Evolutionary conservation across 1,140 invertebrate genomes (phyloP).

Genomic region (Pseudomyrmex sp.): DNA sequence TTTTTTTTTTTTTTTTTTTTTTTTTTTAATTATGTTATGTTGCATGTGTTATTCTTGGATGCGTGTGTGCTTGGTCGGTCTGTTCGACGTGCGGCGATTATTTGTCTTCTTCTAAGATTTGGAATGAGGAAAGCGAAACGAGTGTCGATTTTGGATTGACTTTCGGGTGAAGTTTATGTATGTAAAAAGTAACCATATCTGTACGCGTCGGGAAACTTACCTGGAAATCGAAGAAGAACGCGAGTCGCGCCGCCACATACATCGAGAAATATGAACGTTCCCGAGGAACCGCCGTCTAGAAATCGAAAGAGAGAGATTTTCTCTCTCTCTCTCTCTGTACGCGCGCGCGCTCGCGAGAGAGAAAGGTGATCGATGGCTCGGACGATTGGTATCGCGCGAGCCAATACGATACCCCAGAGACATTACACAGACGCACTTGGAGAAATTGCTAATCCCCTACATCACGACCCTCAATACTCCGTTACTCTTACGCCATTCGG

Average conservation of each 20-base stretch:
- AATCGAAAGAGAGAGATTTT: slow-evolving; percentile 66
- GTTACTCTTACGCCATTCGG: slow-evolving; percentile 51
- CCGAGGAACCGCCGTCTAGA: slow-evolving; percentile 16
- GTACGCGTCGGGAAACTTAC: no score
- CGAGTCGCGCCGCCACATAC: slow-evolving; percentile 8
- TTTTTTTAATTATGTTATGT: not conserved
- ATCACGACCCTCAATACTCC: slow-evolving; percentile 38
- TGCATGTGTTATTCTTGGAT: not conserved
- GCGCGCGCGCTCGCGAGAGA: slow-evolving; percentile 6
- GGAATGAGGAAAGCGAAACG: not conserved
- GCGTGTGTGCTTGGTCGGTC: not conserved
- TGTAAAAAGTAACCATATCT: no score
- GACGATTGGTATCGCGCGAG: slow-evolving; percentile 68
- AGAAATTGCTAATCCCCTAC: slow-evolving; percentile 71
- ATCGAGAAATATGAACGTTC: slow-evolving; percentile 27
- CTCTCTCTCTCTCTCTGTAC: slow-evolving; percentile 10
- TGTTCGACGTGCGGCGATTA: not conserved
- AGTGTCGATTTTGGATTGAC: no score
- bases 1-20: not conserved
- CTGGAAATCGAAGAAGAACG: not conserved
- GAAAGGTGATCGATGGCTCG: slow-evolving; percentile 63
- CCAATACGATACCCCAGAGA: slow-evolving; percentile 60
- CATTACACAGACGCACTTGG: slow-evolving; percentile 66
- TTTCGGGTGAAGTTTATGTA: no score
- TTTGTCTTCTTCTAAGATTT: slow-evolving; percentile 4